A percentile compares a stretch with the other conserved stretches of the same genome.
phyloP scores from a whole-genome alignment of 2,888 invertebrate species.

The Epirrita christyi region DNA sequence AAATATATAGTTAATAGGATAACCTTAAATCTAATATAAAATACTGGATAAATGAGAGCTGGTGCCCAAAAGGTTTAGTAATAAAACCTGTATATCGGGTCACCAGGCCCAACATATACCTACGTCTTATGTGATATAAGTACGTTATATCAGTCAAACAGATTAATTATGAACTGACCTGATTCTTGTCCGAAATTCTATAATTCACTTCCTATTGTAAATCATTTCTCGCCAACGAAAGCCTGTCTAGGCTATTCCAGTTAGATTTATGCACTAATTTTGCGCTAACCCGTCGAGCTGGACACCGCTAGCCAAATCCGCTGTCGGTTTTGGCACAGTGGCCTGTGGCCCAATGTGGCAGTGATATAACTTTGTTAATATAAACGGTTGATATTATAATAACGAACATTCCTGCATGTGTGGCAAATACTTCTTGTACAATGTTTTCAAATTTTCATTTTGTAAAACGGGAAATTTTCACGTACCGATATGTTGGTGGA shows the following conservation, averaged over 20 bases:
- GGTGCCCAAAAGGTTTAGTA: too few relatives aligned
- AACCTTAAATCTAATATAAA: too few relatives aligned
- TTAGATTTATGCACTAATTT: constrained; percentile 68
- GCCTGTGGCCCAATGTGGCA: constrained; percentile 51
- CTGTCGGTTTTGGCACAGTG: constrained; percentile 56
- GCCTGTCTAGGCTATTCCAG: constrained; percentile 48
- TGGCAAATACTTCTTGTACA: too few relatives aligned
- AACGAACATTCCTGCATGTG: neutral
- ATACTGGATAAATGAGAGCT: too few relatives aligned
- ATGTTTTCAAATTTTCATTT: too few relatives aligned
- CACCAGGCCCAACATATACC: too few relatives aligned
- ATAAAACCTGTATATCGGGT: too few relatives aligned
- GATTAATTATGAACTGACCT: constrained; percentile 26
- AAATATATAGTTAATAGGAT: too few relatives aligned
- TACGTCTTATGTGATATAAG: too few relatives aligned
- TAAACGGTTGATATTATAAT: neutral
- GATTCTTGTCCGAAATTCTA: constrained; percentile 19
- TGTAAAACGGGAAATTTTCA: too few relatives aligned
- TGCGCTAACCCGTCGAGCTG: constrained; percentile 43
- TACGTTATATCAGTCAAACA: too few relatives aligned
- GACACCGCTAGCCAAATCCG: constrained; percentile 59
- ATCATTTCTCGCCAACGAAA: constrained; percentile 42
- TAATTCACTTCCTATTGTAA: constrained; percentile 26
- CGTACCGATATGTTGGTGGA: too few relatives aligned
- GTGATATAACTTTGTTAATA: constrained; percentile 6